These are phyloP conservation scores for Vultur gryphus DNA, from an alignment of 2,797 vertebrate genomes.

Conservation along the genomic window DNA sequence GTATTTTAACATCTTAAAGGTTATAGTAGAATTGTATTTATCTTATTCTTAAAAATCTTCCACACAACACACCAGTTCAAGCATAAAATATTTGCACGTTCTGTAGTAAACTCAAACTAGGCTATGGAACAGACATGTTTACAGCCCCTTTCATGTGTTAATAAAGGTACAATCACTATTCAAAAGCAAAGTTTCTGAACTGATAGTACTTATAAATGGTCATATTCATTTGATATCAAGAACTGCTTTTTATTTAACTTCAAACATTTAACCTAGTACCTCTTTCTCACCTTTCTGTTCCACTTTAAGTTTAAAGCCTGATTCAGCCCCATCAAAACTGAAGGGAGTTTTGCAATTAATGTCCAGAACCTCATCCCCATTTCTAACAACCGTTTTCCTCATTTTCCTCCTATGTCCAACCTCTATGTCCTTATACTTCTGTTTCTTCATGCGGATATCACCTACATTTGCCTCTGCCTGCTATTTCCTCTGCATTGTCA, in stretches of 20 bases:
- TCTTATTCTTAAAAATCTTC: background rate
- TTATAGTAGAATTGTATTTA: background rate
- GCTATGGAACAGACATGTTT: background rate
- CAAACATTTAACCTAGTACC: background rate
- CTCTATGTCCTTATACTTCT: background rate
- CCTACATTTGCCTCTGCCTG: background rate
- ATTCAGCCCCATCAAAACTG: background rate
- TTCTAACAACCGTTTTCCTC: background rate
- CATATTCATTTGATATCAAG: background rate
- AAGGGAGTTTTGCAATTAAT: background rate
- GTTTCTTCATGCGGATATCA: background rate
- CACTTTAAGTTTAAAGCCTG: background rate
- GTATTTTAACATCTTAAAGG: background rate
- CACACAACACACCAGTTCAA: background rate
- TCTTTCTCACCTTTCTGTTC: background rate
- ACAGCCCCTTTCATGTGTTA: background rate
- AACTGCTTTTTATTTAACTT: background rate
- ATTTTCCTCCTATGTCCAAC: background rate
- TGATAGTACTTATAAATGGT: background rate
- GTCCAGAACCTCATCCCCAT: background rate
- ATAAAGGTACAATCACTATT: background rate
- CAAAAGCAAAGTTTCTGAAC: background rate
- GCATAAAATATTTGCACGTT: background rate
- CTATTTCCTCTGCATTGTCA: background rate
- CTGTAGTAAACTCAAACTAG: background rate